phyloP scores from a whole-genome alignment of 2,888 invertebrate genomes.

The Diaprepes abbreviatus region DNA sequence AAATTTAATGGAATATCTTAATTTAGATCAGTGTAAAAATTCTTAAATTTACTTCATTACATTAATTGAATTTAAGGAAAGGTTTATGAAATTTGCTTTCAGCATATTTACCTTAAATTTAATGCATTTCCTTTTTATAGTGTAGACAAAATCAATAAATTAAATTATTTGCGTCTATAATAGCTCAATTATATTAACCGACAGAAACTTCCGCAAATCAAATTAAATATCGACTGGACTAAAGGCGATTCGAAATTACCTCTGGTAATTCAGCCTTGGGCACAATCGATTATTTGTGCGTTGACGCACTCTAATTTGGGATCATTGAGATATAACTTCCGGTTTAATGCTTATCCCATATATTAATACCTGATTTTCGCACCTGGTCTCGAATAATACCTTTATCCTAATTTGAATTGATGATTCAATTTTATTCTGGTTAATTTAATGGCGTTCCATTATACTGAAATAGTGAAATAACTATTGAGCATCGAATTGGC shows the following conservation, averaged over 20 bases:
- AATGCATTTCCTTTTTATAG: no score
- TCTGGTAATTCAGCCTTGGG: constrained; percentile 21
- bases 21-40: no score
- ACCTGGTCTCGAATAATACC: not conserved
- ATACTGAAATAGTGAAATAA: no score
- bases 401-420: not conserved
- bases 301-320: constrained; percentile 24
- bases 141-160: no score
- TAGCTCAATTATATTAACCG: constrained; percentile 8
- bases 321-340: constrained; percentile 5
- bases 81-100: no score
- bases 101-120: no score
- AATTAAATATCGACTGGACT: constrained; percentile 29
- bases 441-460: no score
- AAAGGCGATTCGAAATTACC: constrained; percentile 14
- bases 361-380: not conserved
- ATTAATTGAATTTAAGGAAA: no score
- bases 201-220: constrained; percentile 13
- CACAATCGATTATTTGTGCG: constrained; percentile 31
- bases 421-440: not conserved
- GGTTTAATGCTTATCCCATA: not conserved
- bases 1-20: no score
- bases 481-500: no score
- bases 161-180: no score
- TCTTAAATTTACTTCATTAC: no score